Evolutionary conservation across 2,113 vertebrate species (phyloP), one percentile per base, ranked within the genome.

Genomic region (Clarias batrachus): DNA sequence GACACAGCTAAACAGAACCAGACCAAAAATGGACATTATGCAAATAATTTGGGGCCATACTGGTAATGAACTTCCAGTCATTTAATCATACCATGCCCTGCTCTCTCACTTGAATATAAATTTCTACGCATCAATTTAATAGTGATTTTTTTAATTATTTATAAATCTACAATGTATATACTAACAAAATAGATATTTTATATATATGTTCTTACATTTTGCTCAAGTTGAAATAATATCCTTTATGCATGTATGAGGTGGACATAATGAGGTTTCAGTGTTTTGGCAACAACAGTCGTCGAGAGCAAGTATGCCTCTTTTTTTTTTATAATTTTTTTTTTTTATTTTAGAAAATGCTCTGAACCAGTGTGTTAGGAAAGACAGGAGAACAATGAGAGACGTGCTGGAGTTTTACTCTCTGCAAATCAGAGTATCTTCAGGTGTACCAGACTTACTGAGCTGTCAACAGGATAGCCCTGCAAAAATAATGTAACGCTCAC

Each of bases 141-240:
- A 89, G 37, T 88, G 84, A 84, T 94, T 93, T 91, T 94, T 93
- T 93, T 94, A 93, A 21, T 89, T 93, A 94, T 94, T 94, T 95
- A 95, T 94, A 95, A 95, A 95, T 95, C 95, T 96, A 95, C 95
- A 96, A 94, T 95, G 95, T 95, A 96, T 95, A 95, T 94, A 94
- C 94, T 96, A 96, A 96, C 95, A 95, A 95, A 93, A 96, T 95
- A 96, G 95, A 96, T 94, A 95, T 94, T 92, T 94, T 89, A 68
- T 90, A 88, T 91, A 83, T 88, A 90, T 94, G 95, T 96, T 95
- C 94, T 81, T 86, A 86, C 92, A 92, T 93, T 95, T 95, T 95
- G 93, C 94, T 91, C 86, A 94, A 95, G 94, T 94, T 93, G 92
- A 94, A 94, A 93, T 86, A 90, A 89, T 83, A 90, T 82, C 82